A percentile compares a stretch with the other conserved stretches of the same genome.
phyloP scores from a whole-genome alignment of 64 coral and sea anemone genomes.

The Catalaphyllia jardinei region DNA sequence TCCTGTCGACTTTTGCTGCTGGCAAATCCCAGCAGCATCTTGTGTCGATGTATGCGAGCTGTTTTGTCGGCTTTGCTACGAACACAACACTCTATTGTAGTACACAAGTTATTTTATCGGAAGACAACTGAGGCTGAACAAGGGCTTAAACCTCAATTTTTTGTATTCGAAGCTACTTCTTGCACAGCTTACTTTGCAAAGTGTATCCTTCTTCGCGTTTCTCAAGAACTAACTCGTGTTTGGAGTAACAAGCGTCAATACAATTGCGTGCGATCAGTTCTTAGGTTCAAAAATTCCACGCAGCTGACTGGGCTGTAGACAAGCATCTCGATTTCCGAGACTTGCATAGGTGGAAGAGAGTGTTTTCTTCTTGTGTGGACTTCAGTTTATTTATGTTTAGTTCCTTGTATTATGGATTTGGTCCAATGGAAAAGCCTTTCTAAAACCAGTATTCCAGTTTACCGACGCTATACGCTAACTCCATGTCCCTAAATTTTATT shows the following conservation, averaged over 20 bases:
- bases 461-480: not conserved
- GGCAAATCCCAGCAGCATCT: not conserved
- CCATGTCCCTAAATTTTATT: constrained; percentile 12
- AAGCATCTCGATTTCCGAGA: constrained; percentile 31
- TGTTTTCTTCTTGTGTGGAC: not conserved
- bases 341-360: not conserved
- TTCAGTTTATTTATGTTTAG: not conserved
- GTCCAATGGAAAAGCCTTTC: not conserved
- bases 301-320: constrained; percentile 36
- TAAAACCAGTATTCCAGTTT: not conserved
- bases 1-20: not conserved
- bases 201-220: not conserved
- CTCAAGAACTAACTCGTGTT: not conserved
- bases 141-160: not conserved
- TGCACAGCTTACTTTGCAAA: not conserved
- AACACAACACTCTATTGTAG: constrained; percentile 51
- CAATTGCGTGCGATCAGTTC: constrained; percentile 30
- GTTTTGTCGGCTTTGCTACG: not conserved
- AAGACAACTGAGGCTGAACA: constrained; percentile 8
- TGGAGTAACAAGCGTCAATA: constrained; percentile 17
- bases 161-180: constrained; percentile 16
- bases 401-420: not conserved
- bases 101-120: constrained; percentile 34
- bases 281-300: constrained; percentile 31
- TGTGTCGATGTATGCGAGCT: not conserved